Evolutionary conservation across 2,113 vertebrate genomes (phyloP).

Genomic region (Elephantulus edwardii): DNA sequence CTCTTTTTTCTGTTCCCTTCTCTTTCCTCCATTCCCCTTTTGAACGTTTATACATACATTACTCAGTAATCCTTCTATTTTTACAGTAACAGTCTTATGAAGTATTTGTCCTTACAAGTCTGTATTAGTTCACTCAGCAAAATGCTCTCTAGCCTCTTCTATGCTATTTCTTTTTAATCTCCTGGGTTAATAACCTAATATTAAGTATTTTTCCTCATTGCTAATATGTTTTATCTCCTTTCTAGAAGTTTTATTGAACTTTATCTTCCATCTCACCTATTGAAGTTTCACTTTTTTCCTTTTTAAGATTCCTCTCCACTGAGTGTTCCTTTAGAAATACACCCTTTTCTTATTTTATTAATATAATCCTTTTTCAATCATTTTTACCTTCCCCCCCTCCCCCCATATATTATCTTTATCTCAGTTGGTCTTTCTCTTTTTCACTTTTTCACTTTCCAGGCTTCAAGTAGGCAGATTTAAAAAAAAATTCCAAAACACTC

Average conservation of each 20-base stretch:
- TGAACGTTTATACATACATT: too few species aligned
- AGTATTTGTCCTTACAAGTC: too few species aligned
- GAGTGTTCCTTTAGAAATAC: neutral
- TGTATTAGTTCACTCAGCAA: too few species aligned
- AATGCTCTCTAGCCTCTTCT: too few species aligned
- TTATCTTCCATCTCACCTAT: neutral
- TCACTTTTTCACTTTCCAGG: neutral
- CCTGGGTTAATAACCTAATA: neutral
- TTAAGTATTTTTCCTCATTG: neutral
- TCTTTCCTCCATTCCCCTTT: too few species aligned
- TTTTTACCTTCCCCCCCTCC: neutral
- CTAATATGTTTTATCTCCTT: neutral
- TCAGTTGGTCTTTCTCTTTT: neutral
- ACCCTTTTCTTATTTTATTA: neutral
- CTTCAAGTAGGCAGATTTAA: constrained; percentile 28
- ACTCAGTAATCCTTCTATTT: too few species aligned
- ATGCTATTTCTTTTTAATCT: neutral
- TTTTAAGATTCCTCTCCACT: neutral
- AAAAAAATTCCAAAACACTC: too few species aligned
- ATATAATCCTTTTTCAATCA: neutral
- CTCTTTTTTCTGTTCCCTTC: too few species aligned
- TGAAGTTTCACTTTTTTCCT: neutral
- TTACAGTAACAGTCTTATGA: too few species aligned
- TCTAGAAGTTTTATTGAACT: neutral
- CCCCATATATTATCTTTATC: neutral